Evolutionary conservation across 64 coral and sea anemone genomes (phyloP).

Genomic region (Actinia equina): DNA sequence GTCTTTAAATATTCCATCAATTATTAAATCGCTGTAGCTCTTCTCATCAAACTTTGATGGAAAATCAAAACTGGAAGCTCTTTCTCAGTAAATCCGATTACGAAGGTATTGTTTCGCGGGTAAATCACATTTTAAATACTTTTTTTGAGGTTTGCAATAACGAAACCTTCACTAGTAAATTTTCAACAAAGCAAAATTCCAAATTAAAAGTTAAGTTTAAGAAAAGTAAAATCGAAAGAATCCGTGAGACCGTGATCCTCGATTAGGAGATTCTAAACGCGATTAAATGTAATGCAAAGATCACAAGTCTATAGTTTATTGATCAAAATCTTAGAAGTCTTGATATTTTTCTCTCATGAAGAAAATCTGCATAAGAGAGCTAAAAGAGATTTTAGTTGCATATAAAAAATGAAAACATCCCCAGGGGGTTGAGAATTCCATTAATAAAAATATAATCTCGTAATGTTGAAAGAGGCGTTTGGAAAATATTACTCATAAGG

Average conservation of each 20-base stretch:
- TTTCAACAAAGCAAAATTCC: background rate
- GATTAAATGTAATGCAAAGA: background rate
- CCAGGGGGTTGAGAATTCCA: background rate
- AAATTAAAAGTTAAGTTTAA: too few relatives aligned
- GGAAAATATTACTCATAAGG: background rate
- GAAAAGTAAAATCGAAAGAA: too few relatives aligned
- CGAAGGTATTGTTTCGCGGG: background rate
- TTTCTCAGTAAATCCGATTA: background rate
- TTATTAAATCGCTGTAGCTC: background rate
- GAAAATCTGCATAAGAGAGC: background rate
- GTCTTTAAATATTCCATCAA: background rate
- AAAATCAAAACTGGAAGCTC: background rate
- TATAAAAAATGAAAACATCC: background rate
- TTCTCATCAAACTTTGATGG: constrained; percentile 9
- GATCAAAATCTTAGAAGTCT: background rate
- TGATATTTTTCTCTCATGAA: background rate
- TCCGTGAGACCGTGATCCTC: too few relatives aligned
- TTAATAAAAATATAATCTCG: background rate
- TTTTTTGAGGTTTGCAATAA: background rate
- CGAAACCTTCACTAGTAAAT: too few relatives aligned
- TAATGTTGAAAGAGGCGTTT: background rate
- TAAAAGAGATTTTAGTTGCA: background rate
- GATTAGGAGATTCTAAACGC: too few relatives aligned
- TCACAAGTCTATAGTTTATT: background rate
- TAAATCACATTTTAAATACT: background rate